These are phyloP conservation scores for Pyrochroa serraticornis DNA, from an alignment of 2,888 invertebrate species.

Conservation along the genomic window DNA sequence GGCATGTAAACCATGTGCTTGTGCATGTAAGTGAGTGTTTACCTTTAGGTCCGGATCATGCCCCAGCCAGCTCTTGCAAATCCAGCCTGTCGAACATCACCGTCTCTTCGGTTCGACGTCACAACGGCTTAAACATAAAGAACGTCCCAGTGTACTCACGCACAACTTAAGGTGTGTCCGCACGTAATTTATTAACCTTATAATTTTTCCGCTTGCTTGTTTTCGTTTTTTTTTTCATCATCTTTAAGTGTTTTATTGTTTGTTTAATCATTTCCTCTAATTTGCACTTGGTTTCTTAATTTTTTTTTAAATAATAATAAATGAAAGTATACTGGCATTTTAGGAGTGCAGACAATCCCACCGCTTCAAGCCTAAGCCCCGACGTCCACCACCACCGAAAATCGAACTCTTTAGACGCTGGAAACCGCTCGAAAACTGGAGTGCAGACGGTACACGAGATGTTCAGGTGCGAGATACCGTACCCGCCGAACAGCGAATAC, in stretches of 20 bases:
- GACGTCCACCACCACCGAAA: conserved; percentile 69
- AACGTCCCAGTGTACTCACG: conserved; percentile 62
- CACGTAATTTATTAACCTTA: conserved; percentile 17
- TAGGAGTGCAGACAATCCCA: conserved; percentile 42
- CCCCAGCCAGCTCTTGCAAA: conserved; percentile 85
- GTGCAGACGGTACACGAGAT: conserved; percentile 59
- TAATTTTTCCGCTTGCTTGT: conserved; percentile 17
- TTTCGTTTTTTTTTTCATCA: too few relatives aligned
- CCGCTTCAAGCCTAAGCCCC: conserved; percentile 53
- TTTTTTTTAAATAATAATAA: neutral
- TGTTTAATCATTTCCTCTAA: conserved; percentile 1
- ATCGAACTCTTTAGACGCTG: conserved; percentile 82
- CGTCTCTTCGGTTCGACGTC: conserved; percentile 60
- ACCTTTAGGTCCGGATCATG: conserved; percentile 84
- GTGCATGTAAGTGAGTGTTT: conserved; percentile 43
- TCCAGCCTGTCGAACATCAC: conserved; percentile 65
- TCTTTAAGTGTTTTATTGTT: conserved; percentile 17
- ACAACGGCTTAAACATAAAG: conserved; percentile 70
- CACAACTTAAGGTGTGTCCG: conserved; percentile 59
- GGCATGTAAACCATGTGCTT: conserved; percentile 2
- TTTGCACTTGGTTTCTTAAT: conserved; percentile 1
- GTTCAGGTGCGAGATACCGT: conserved; percentile 91
- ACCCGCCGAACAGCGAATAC: conserved; percentile 93
- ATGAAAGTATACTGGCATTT: too few relatives aligned
- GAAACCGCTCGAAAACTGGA: conserved; percentile 54